Percentiles rank a stretch among this genome's conserved stretches.
phyloP scores from a whole-genome alignment of 1,140 invertebrate genomes.

The Diabrotica undecimpunctata region DNA sequence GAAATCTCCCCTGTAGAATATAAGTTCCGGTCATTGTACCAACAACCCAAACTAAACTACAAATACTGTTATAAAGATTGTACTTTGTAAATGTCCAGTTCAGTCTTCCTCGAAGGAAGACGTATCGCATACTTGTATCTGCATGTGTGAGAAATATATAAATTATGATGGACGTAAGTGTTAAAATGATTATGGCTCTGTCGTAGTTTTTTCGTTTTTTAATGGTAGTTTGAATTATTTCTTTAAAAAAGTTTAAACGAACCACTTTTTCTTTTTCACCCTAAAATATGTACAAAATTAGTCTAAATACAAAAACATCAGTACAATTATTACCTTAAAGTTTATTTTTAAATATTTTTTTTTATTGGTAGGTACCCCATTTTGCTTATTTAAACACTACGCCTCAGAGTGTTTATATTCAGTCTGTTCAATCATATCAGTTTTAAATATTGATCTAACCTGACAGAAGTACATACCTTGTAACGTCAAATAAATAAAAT shows the following conservation, averaged over 20 bases:
- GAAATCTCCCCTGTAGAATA: constrained; percentile 50
- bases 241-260: background rate
- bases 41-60: constrained; percentile 48
- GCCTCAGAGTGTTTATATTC: too few relatives aligned
- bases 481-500: too few relatives aligned
- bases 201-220: constrained; percentile 57
- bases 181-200: constrained; percentile 60
- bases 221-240: constrained; percentile 49
- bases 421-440: too few relatives aligned
- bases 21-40: constrained; percentile 39
- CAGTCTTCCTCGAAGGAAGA: constrained; percentile 62
- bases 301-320: too few relatives aligned
- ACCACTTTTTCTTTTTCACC: too few relatives aligned
- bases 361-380: too few relatives aligned
- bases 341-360: too few relatives aligned
- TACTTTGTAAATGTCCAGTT: constrained; percentile 61
- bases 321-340: too few relatives aligned
- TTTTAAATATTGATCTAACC: too few relatives aligned
- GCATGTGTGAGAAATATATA: constrained; percentile 19
- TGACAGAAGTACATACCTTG: too few relatives aligned
- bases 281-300: too few relatives aligned
- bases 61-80: constrained; percentile 51
- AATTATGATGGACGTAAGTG: constrained; percentile 47
- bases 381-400: too few relatives aligned
- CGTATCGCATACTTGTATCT: constrained; percentile 52